Evolutionary conservation across 1,140 invertebrate genomes (phyloP).

Genomic region (Drosophila ironensis): DNA sequence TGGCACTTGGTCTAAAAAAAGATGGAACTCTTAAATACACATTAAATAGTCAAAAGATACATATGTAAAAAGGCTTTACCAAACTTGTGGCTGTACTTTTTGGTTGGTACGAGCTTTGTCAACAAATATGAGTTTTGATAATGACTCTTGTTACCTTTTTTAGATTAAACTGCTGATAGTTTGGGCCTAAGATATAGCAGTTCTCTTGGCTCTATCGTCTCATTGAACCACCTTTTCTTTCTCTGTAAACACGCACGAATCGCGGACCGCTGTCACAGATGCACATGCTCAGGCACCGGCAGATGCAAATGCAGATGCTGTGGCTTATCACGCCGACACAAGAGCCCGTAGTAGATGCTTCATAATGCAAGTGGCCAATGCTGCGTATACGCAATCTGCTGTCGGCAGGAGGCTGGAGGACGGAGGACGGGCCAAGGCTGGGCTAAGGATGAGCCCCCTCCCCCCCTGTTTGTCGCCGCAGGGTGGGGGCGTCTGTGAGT

Average conservation of each 20-base stretch:
- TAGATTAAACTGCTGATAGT: too few species aligned
- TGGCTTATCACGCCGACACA: slow-evolving; percentile 61
- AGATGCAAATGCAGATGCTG: slow-evolving; percentile 32
- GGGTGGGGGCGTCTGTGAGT: slow-evolving; percentile 59
- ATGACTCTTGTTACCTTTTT: too few species aligned
- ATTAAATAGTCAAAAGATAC: too few species aligned
- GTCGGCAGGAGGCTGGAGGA: background rate
- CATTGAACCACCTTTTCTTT: background rate
- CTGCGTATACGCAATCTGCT: slow-evolving; percentile 75
- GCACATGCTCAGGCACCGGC: too few species aligned
- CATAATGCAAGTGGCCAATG: slow-evolving; percentile 75
- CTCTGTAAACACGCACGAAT: slow-evolving; percentile 38
- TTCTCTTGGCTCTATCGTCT: background rate
- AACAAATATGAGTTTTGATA: too few species aligned
- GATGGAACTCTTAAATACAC: too few species aligned
- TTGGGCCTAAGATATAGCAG: too few species aligned
- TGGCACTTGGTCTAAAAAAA: too few species aligned
- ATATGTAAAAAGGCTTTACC: too few species aligned
- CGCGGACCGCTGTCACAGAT: slow-evolving; percentile 28
- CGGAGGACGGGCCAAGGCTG: background rate
- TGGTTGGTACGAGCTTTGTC: too few species aligned
- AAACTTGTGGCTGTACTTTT: too few species aligned
- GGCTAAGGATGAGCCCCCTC: background rate
- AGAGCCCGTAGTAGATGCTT: slow-evolving; percentile 47
- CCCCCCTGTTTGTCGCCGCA: too few species aligned